phyloP scores from a whole-genome alignment of 2,797 vertebrate species.

The Gephyroberyx darwinii region DNA sequence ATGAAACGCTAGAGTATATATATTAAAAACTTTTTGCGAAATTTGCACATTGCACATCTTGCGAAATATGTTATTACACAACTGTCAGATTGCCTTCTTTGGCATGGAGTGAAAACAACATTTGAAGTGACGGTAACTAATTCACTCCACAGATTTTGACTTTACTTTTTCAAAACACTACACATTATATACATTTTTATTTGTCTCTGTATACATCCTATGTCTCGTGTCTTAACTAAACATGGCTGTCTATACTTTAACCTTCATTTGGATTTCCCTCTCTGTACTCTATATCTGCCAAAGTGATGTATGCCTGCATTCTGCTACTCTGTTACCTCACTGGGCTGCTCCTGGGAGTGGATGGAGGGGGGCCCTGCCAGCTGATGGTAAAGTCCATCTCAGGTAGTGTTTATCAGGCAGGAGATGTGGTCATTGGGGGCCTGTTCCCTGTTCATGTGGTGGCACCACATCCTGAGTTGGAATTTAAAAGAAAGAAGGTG shows the following conservation, averaged over 20 bases:
- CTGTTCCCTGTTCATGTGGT: conserved; percentile 59
- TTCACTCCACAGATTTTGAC: background rate
- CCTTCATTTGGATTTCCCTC: conserved; percentile 24
- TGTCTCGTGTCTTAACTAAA: conserved; percentile 24
- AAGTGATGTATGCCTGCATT: conserved; percentile 53
- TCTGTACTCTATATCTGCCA: conserved; percentile 17
- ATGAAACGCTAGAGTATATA: background rate
- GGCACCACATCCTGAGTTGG: conserved; percentile 49
- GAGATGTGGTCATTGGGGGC: conserved; percentile 58
- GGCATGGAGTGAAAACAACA: background rate
- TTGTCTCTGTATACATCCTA: conserved; percentile 3
- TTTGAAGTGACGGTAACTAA: conserved; percentile 1
- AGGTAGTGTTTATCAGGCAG: conserved; percentile 60
- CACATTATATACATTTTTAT: conserved; percentile 6
- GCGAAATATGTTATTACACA: background rate
- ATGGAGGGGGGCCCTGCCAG: conserved; percentile 38
- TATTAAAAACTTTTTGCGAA: background rate
- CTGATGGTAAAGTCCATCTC: conserved; percentile 51
- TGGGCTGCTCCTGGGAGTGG: conserved; percentile 18
- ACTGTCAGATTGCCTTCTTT: background rate
- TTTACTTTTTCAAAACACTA: background rate
- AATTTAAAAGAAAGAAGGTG: conserved; percentile 29
- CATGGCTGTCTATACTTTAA: conserved; percentile 28
- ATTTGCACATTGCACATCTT: too few relatives aligned
- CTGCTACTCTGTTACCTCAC: conserved; percentile 50